Conservation (phyloP, 2,888 invertebrate species). For the Nemotelus pantherinus region DNA sequence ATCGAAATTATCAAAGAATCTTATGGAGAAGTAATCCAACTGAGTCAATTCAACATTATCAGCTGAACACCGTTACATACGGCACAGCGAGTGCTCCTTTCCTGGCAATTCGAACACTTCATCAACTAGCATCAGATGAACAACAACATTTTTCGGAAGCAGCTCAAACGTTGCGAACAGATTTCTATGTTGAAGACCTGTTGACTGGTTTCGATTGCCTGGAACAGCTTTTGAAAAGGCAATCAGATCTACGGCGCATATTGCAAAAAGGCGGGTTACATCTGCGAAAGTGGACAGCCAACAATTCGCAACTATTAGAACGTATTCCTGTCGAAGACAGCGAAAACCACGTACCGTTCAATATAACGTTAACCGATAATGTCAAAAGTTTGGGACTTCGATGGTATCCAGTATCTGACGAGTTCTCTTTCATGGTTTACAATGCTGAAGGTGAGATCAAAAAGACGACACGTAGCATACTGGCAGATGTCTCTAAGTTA, state of each 20-base stretch:
- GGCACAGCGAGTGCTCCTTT: slow-evolving; percentile 50
- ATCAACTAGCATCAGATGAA: slow-evolving; percentile 51
- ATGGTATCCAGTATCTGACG: too few relatives aligned
- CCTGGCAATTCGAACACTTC: slow-evolving; percentile 43
- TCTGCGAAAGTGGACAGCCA: too few relatives aligned
- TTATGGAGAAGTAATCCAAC: slow-evolving; percentile 9
- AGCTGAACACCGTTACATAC: slow-evolving; percentile 48
- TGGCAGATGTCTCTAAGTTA: too few relatives aligned
- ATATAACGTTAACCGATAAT: too few relatives aligned
- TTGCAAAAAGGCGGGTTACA: too few relatives aligned
- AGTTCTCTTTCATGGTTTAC: too few relatives aligned
- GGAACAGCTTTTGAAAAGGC: background rate
- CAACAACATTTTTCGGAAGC: slow-evolving; percentile 52
- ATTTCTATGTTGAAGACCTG: slow-evolving; percentile 54
- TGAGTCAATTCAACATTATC: slow-evolving; percentile 27
- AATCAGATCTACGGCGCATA: background rate
- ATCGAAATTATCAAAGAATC: slow-evolving; percentile 42
- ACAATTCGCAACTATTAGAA: too few relatives aligned
- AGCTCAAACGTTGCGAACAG: slow-evolving; percentile 44
- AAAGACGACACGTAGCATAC: too few relatives aligned
- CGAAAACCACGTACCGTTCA: too few relatives aligned
- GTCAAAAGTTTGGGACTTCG: too few relatives aligned
- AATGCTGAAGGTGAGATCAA: too few relatives aligned
- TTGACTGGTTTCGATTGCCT: slow-evolving; percentile 44
- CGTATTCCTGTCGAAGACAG: too few relatives aligned